Evolutionary conservation across 1,140 invertebrate species (phyloP), one percentile per base, ranked within the genome.

Genomic region (Chironomus tepperi): DNA sequence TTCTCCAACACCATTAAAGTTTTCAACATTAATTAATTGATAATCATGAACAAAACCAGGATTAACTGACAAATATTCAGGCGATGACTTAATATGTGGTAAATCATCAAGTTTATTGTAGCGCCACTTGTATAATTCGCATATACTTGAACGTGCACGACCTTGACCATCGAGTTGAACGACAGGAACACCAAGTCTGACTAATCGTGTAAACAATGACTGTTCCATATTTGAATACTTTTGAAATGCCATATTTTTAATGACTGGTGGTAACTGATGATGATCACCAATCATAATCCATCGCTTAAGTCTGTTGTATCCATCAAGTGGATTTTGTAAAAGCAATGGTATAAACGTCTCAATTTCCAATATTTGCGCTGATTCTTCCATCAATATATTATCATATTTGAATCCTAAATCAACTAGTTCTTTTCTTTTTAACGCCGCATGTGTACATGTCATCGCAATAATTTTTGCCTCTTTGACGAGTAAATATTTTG

Each of bases 231-330:
- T 99, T 7, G 95, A 97, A 83, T 97, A 99, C 81, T 99, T 99
- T 83, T 99, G 97, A 83, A 99, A 99, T 15, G 97, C 97, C 94
- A 99, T 98, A 81, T 99, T 99, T 83, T 99, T 99, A 47, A 99
- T 98, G 9, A 99, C 96, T 0, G 98, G 98, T 0, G 98, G 98
- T 76, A 99, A 85, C 83, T 99, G 98, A 84, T 99, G 96, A 83
- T 99, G 98, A 85, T 99, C 98, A 7, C 98, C 98, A 80, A 99
- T 99, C 98, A 99, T 99, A 74, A 99, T 98, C 98, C 98, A 99
- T 12, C 98, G 88, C 84, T 99, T 99, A 42, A 99, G 83, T 1
- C 98, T 88, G 83, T 97, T 99, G 67, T 90, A 90, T 2, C 97
- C 97, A 80, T 99, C 96, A 80, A 98, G 89, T 0, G 98, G 97